A percentile compares a stretch with the other conserved stretches of the same genome.
Conservation (phyloP, 2,113 vertebrate species). For the Lanius ludovicianus region DNA sequence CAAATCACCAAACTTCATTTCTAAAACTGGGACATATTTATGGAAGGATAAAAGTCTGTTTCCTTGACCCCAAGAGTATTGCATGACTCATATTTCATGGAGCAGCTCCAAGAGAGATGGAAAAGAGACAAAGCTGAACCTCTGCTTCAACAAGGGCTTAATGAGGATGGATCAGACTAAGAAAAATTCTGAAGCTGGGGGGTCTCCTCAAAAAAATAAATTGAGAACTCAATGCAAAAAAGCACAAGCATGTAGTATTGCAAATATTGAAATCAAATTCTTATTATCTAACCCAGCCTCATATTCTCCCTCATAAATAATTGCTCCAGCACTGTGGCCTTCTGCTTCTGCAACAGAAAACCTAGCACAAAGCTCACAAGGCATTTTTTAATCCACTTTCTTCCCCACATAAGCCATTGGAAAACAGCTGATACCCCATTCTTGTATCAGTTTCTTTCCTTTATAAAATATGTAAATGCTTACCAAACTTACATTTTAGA, state of each 20-base stretch:
- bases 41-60: neutral
- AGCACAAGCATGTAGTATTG: neutral
- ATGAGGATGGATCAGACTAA: neutral
- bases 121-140: neutral
- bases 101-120: neutral
- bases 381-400: neutral
- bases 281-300: neutral
- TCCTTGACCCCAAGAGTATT: neutral
- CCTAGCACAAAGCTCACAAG: neutral
- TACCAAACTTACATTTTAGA: constrained; percentile 32
- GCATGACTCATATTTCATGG: neutral
- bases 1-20: neutral
- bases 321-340: neutral
- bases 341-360: neutral
- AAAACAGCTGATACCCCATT: neutral
- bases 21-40: neutral
- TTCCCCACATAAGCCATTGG: neutral
- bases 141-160: neutral
- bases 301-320: neutral
- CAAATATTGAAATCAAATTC: neutral
- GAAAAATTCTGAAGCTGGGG: neutral
- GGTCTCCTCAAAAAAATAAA: neutral
- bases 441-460: neutral
- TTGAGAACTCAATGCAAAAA: neutral
- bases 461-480: constrained; percentile 33